A percentile compares a stretch with the other conserved stretches of the same genome.
phyloP scores from a whole-genome alignment of 2,113 vertebrate genomes.

The Gorsachius goisagi region DNA sequence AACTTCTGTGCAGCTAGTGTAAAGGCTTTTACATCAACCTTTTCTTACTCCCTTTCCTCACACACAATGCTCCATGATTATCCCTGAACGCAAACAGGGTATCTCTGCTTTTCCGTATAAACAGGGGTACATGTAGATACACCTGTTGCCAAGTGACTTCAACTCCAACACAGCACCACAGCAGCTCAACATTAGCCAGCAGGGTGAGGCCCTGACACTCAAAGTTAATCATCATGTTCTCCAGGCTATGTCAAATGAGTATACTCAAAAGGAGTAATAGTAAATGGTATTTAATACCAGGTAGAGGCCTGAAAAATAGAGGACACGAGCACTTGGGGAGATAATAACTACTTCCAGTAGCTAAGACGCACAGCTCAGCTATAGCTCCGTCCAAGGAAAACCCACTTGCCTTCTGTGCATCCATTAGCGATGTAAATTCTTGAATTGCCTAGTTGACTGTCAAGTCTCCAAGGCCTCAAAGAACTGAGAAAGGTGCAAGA shows the following conservation, averaged over 20 bases:
- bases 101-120: background rate
- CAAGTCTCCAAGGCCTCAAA: background rate
- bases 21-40: background rate
- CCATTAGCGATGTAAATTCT: background rate
- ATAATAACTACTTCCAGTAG: background rate
- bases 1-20: background rate
- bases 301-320: background rate
- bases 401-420: background rate
- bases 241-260: background rate
- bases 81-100: background rate
- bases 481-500: background rate
- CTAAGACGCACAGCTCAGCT: background rate
- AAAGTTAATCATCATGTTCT: background rate
- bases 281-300: too few relatives aligned
- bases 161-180: background rate
- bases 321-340: accelerated
- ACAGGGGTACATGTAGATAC: background rate
- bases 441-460: background rate
- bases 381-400: background rate
- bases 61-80: background rate
- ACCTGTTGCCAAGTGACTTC: background rate
- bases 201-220: background rate
- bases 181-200: background rate
- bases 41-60: background rate
- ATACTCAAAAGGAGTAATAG: too few relatives aligned